Conservation (phyloP, 2,888 invertebrate species). For the Diarsia mendica region DNA sequence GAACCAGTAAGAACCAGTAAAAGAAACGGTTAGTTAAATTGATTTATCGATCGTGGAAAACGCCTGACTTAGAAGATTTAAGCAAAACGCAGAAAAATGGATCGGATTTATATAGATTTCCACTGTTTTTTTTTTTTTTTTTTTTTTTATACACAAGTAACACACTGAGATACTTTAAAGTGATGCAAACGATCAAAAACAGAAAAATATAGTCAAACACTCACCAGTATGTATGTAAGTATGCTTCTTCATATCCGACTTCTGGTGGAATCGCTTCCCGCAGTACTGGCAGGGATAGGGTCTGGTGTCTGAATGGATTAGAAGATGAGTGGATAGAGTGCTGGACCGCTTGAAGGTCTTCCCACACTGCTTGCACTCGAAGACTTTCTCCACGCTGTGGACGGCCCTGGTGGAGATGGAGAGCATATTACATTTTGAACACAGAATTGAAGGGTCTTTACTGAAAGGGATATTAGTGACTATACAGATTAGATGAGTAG, state of each 20-base stretch:
- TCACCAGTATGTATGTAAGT: conserved; percentile 98
- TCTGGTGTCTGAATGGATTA: conserved; percentile 99
- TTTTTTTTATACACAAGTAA: too few species aligned
- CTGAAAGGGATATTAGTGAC: background rate
- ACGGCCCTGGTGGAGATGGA: conserved; percentile 92
- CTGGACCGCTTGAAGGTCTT: conserved; percentile 99
- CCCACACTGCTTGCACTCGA: conserved; percentile 99
- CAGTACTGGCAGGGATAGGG: conserved; percentile 99
- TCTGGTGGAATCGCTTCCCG: conserved; percentile 99
- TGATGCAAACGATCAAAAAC: too few species aligned
- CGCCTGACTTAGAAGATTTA: too few species aligned
- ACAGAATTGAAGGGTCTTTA: fast-evolving
- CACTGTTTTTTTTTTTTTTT: too few species aligned
- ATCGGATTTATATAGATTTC: too few species aligned
- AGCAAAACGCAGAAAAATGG: too few species aligned
- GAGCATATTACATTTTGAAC: background rate
- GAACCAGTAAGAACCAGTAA: too few species aligned
- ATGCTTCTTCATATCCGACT: conserved; percentile 99
- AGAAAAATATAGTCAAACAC: conserved; percentile 73
- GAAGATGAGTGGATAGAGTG: conserved; percentile 98
- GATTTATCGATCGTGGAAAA: too few species aligned
- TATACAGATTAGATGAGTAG: background rate
- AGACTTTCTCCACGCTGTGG: conserved; percentile 97
- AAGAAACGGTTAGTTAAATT: too few species aligned
- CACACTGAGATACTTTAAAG: too few species aligned